Evolutionary conservation across 1,140 invertebrate species (phyloP), one percentile per base, ranked within the genome.

Genomic region (Camponotus vicinus): DNA sequence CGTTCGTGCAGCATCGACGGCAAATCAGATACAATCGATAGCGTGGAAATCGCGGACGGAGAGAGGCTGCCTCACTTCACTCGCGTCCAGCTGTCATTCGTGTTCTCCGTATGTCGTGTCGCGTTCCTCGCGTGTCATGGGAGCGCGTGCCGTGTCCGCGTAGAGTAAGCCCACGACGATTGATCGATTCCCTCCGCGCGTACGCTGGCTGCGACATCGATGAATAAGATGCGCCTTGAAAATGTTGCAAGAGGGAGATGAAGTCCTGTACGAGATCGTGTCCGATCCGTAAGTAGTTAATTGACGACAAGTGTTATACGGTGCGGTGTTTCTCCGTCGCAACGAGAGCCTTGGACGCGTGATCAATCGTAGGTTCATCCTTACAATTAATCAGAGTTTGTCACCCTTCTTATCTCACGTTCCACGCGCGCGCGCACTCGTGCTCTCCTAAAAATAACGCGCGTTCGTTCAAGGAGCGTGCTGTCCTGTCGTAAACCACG

Each of bases 241-340:
- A 91, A 95, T 95, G 94, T 93, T 93, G 93, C 93, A 93, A 89
- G 91, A 92, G 78, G 91, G 89, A 92, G 93, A 91, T 92, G 93
- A 94, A 93, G 87, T 90, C 91, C 88, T 91, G 57, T 93, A 88
- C 86, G 92, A 93, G 79, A 90, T 88, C 90, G 87, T 89, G 80
- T 84, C 86, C 75, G 92, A 93, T 87, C 86, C 80, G 94, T 95
- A 88, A 94, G 94, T 94, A 64, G 21, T 40, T 4, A 37, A 34
- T 42, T 3, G 49, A 37, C 34, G 63, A n/a, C 61, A 4, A 6
- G n/a, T 34, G 15, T 0, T 69, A 8, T 15, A 49, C 49, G 21
- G 42, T 37, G 15, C 9, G 18, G 15, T 64, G 18, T 63, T 32
- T 63, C 63, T 66, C 18, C n/a, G 9, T 86, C 49, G 8, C 6